These are phyloP conservation scores for Caenorhabditis briggsae DNA, from an alignment of 1,140 invertebrate genomes.

Conservation along the genomic window DNA sequence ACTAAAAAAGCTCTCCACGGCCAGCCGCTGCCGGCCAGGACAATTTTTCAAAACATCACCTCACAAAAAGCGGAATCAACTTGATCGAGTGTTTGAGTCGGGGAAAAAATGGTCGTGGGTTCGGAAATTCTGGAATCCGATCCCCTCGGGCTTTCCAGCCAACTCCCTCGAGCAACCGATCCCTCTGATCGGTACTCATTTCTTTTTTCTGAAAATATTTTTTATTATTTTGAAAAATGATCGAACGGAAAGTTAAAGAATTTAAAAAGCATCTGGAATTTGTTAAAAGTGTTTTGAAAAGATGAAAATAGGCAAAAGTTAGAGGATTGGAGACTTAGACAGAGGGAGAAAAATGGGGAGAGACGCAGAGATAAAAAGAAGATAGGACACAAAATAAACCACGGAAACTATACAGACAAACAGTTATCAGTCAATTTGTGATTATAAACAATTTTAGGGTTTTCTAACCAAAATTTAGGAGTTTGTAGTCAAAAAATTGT, in stretches of 20 bases:
- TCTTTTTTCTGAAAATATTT: neutral
- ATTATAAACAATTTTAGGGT: neutral
- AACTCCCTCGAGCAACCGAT: constrained; percentile 55
- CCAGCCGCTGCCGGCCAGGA: no score
- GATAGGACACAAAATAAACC: neutral
- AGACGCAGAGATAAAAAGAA: neutral
- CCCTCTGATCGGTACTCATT: constrained; percentile 27
- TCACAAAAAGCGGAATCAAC: constrained; percentile 50
- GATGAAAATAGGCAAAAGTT: neutral
- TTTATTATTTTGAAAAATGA: neutral
- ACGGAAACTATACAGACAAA: neutral
- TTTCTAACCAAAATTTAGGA: no score
- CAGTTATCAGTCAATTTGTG: neutral
- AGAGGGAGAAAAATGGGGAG: neutral
- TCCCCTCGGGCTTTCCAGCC: constrained; percentile 64
- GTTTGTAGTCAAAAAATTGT: no score
- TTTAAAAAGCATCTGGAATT: no score
- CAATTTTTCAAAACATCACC: neutral
- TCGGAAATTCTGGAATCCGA: constrained; percentile 41
- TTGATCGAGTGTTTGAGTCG: constrained; percentile 52
- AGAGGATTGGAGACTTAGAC: neutral
- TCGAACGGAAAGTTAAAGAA: no score
- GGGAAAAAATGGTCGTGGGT: constrained; percentile 56
- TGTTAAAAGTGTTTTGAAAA: neutral
- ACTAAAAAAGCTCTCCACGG: no score